A percentile compares a stretch with the other conserved stretches of the same genome.
phyloP scores from a whole-genome alignment of 2,113 vertebrate species.

The Pimephales promelas region DNA sequence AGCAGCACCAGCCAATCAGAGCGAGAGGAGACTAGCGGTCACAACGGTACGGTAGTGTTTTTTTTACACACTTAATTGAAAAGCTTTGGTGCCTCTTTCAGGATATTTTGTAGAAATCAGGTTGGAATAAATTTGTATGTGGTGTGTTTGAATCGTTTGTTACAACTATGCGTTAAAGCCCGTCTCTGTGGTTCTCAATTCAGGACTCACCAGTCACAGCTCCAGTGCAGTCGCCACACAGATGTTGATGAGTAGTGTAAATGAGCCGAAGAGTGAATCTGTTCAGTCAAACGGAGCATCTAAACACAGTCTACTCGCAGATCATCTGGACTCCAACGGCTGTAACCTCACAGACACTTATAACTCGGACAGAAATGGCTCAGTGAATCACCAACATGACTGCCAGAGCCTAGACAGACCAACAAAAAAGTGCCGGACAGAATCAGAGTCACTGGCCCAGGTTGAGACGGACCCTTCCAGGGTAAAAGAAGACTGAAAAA shows the following conservation, averaged over 20 bases:
- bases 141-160: not conserved
- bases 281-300: not conserved
- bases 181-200: not conserved
- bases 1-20: conserved; percentile 92
- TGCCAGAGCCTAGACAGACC: conserved; percentile 32
- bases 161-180: not conserved
- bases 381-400: conserved; percentile 26
- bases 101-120: not conserved
- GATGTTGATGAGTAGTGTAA: not conserved
- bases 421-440: conserved; percentile 49
- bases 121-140: not conserved
- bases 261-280: conserved; percentile 1
- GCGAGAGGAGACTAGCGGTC: conserved; percentile 84
- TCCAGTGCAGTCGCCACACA: conserved; percentile 28
- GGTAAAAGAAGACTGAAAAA: conserved; percentile 45
- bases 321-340: conserved; percentile 47
- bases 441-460: conserved; percentile 10
- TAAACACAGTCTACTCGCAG: not conserved
- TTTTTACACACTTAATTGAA: not conserved
- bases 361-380: conserved; percentile 30
- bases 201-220: conserved; percentile 40
- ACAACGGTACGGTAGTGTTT: conserved; percentile 79
- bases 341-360: not conserved
- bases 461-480: conserved; percentile 13
- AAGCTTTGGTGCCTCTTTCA: not conserved